These are phyloP conservation scores for Drosophila pseudotakahashii DNA, from an alignment of 2,888 invertebrate genomes.

Conservation along the genomic window DNA sequence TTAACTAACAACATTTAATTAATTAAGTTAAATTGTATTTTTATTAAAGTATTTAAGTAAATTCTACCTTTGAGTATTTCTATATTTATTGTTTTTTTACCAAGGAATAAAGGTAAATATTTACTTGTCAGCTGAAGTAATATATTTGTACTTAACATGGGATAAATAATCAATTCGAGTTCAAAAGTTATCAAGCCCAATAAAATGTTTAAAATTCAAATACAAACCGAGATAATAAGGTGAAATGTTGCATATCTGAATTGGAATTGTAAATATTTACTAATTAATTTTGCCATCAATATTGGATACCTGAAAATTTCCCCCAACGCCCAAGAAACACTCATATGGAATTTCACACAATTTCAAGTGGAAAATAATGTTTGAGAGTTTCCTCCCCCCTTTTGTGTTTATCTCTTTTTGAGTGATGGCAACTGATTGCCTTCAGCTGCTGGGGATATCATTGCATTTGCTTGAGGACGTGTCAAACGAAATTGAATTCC, in stretches of 20 bases:
- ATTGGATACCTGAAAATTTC: neutral
- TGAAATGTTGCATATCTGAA: neutral
- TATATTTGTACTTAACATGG: neutral
- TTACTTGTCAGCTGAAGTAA: neutral
- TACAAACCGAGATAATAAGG: neutral
- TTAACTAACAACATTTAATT: too few species aligned
- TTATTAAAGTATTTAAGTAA: too few species aligned
- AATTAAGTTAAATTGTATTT: too few species aligned
- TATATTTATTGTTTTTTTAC: too few species aligned
- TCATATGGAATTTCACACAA: conserved; percentile 10
- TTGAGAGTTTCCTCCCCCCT: neutral
- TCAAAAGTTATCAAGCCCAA: neutral
- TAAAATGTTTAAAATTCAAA: neutral
- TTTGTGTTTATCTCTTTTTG: conserved; percentile 8
- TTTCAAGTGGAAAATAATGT: conserved; percentile 10
- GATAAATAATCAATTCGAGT: neutral
- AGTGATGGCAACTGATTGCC: conserved; percentile 38
- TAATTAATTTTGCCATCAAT: conserved; percentile 15
- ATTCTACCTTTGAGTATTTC: too few species aligned
- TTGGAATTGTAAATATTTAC: neutral
- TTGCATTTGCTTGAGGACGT: conserved; percentile 39
- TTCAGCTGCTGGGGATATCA: conserved; percentile 21
- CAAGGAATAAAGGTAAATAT: neutral
- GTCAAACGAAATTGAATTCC: conserved; percentile 47
- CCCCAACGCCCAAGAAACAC: too few species aligned